A percentile compares a stretch with the other conserved stretches of the same genome.
These are phyloP conservation scores for Eupithecia subumbrata DNA, from an alignment of 2,888 invertebrate genomes.

Conservation along the genomic window DNA sequence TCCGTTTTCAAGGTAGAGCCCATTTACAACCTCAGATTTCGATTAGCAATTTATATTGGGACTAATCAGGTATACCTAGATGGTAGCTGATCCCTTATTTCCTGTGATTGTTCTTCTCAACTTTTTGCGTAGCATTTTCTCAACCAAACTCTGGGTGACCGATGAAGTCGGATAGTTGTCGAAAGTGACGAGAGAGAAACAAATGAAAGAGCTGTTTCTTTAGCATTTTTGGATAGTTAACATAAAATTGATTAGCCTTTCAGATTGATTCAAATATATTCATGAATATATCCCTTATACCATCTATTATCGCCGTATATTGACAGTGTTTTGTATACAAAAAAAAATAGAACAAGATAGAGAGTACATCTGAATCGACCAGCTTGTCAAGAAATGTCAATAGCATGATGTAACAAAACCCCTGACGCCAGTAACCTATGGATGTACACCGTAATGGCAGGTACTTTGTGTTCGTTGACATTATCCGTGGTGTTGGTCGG, in stretches of 20 bases:
- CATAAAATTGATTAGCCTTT: not conserved
- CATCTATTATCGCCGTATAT: no score
- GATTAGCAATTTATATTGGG: not conserved
- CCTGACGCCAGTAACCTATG: constrained; percentile 3
- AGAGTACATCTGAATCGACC: not conserved
- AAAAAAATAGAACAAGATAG: not conserved
- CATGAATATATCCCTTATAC: no score
- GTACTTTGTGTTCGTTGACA: constrained; percentile 49
- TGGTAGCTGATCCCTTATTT: not conserved
- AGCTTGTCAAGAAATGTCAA: constrained; percentile 2
- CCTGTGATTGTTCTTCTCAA: not conserved
- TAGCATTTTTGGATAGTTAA: not conserved
- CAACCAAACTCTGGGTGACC: not conserved
- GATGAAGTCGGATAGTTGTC: not conserved
- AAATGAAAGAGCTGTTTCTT: not conserved
- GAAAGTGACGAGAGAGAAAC: not conserved
- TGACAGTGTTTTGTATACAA: not conserved
- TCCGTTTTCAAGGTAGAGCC: not conserved
- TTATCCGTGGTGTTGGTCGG: constrained; percentile 48
- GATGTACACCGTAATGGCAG: constrained; percentile 18
- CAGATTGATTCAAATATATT: not conserved
- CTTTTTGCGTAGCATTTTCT: no score
- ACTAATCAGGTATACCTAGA: no score
- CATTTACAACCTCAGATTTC: not conserved
- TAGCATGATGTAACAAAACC: not conserved